A percentile compares a stretch with the other conserved stretches of the same genome.
Evolutionary conservation across 2,797 vertebrate genomes (phyloP).

Genomic region (Anolis apletophallus): DNA sequence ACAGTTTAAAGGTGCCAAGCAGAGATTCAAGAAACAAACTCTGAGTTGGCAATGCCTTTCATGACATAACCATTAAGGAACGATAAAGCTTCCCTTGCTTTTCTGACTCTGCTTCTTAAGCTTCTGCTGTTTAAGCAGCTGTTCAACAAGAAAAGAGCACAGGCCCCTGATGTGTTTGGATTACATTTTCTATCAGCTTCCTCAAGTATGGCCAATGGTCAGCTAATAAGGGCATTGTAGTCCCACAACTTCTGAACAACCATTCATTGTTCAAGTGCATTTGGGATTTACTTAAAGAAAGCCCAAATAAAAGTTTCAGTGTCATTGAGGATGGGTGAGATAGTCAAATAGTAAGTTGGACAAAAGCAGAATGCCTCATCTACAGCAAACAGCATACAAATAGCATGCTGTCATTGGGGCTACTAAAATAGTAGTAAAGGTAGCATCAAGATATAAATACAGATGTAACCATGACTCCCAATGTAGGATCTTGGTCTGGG

Average conservation of each 20-base stretch:
- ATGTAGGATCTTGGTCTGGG: too few species aligned
- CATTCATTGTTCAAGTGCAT: neutral
- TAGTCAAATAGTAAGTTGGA: neutral
- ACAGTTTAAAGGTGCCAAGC: too few species aligned
- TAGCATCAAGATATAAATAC: too few species aligned
- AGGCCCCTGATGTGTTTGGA: neutral
- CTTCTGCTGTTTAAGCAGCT: neutral
- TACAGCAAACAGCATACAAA: neutral
- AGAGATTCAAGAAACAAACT: neutral
- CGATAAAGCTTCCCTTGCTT: neutral
- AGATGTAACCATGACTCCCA: neutral
- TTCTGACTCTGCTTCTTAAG: neutral
- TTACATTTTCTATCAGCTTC: neutral
- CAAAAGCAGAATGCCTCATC: neutral
- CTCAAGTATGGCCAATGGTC: neutral
- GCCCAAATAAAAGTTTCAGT: neutral
- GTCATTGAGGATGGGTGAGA: too few species aligned
- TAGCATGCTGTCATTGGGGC: too few species aligned
- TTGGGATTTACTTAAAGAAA: neutral
- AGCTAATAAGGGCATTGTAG: neutral
- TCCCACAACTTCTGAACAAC: neutral
- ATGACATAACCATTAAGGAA: neutral
- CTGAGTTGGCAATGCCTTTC: neutral
- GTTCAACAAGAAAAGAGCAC: neutral
- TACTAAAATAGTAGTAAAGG: neutral